Base-by-base conservation (phyloP, 2,113 vertebrate species). In the Rhea americana region DNA sequence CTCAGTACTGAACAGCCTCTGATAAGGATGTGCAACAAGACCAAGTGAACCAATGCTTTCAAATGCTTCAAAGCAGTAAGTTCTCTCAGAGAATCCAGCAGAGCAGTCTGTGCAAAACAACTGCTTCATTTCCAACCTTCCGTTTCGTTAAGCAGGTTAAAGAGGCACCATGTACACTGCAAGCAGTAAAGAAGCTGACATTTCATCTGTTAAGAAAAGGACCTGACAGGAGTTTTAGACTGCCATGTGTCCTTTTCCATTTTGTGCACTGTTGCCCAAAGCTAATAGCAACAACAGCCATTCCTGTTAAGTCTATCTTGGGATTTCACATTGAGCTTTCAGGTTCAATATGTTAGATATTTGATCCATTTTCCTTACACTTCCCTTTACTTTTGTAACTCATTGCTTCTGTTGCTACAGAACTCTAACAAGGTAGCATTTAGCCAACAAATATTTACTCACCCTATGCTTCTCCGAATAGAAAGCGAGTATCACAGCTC, bases 41-140 rank as follows among this genome's bases (percentile, higher is more conserved):
- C 55, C 3, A 6, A 22, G 8, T 28, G n/a, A 48, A 8, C 6
- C 75, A n/a, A 37, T 4, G 39, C 71, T 67, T 43, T 4, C 61
- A 59, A 39, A 2, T 2, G n/a, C 20, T 45, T 18, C 65, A 13
- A 7, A 65, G 45, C 6, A 5, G 8, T 0, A 2, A 1, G 2
- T 8, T 43, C 62, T 63, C 50, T 6, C 41, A 32, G 32, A 62
- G 53, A 19, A 37, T 7, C 58, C 28, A n/a, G 35, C 35, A 43
- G 19, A 58, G 72, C 11, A 15, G 58, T 7, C 21, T 32, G 25
- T 2, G 32, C 21, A 11, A 30, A 80, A 56, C 11, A 3, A 1
- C 81, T 17, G 59, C 47, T 53, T n/a, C 9, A 11, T 72, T 50
- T 63, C 39, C 89, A 78, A 1, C 13, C 48, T 6, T 50, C 61